Conservation (phyloP, 2,113 vertebrate genomes). For the Equus przewalskii region DNA sequence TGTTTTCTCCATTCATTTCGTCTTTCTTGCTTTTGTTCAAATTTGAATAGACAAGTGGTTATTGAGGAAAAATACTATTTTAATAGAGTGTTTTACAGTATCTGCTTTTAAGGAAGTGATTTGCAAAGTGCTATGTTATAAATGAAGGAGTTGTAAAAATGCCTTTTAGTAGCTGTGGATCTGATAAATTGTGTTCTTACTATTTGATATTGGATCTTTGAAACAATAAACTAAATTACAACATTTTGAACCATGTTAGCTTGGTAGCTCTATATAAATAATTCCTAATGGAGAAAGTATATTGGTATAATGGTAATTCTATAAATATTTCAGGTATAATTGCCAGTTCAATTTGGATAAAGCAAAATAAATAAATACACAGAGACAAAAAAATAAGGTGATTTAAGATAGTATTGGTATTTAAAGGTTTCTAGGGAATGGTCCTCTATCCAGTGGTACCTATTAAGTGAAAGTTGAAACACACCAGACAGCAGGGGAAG, state of each 20-base stretch:
- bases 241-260: constrained; percentile 65
- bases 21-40: constrained; percentile 70
- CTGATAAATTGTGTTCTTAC: constrained; percentile 64
- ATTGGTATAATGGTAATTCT: constrained; percentile 48
- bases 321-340: constrained; percentile 63
- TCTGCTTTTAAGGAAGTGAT: constrained; percentile 67
- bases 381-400: constrained; percentile 41
- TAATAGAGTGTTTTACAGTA: constrained; percentile 67
- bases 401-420: constrained; percentile 49
- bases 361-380: constrained; percentile 64
- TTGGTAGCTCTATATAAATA: constrained; percentile 60
- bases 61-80: constrained; percentile 72
- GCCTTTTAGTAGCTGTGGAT: constrained; percentile 58
- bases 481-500: constrained; percentile 16
- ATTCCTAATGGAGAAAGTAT: constrained; percentile 49
- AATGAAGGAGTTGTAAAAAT: constrained; percentile 71
- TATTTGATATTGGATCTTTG: constrained; percentile 62
- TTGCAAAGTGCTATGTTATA: constrained; percentile 75
- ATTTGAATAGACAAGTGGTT: constrained; percentile 72
- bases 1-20: constrained; percentile 65
- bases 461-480: constrained; percentile 54
- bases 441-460: background rate
- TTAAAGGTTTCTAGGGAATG: constrained; percentile 50
- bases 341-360: constrained; percentile 57
- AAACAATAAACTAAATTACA: constrained; percentile 62